Percentiles rank a stretch among this genome's conserved stretches.
Evolutionary conservation across 2,797 vertebrate species (phyloP).

Genomic region (Champsocephalus esox): DNA sequence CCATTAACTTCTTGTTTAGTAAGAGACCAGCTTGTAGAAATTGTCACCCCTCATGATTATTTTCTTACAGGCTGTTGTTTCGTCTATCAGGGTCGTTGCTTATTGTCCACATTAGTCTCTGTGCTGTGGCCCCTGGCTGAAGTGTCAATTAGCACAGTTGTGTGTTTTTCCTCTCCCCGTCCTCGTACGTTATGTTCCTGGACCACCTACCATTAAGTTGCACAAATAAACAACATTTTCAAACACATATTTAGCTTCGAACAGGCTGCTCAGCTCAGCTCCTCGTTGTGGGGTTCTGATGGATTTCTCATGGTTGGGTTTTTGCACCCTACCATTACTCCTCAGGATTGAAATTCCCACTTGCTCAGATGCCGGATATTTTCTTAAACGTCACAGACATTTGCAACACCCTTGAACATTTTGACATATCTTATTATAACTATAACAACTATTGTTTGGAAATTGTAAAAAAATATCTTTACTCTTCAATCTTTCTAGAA

Average conservation of each 20-base stretch:
- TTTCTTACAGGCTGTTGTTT: slow-evolving; percentile 29
- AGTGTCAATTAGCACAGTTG: slow-evolving; percentile 31
- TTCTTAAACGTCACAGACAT: neutral
- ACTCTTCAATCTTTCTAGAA: neutral
- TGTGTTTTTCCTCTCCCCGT: neutral
- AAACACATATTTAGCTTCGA: slow-evolving; percentile 35
- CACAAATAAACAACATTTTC: slow-evolving; percentile 39
- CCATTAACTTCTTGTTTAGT: slow-evolving; percentile 33
- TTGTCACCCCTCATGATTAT: slow-evolving; percentile 49
- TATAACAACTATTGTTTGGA: too few species aligned
- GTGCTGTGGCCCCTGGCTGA: slow-evolving; percentile 42
- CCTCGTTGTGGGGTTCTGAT: slow-evolving; percentile 19
- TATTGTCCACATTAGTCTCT: slow-evolving; percentile 72
- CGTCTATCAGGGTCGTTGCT: slow-evolving; percentile 42
- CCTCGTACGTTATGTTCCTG: slow-evolving; percentile 21
- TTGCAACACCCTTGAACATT: neutral
- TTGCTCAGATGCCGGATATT: neutral
- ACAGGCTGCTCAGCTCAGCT: neutral
- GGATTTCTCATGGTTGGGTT: slow-evolving; percentile 3
- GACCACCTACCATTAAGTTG: slow-evolving; percentile 36
- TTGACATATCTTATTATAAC: neutral
- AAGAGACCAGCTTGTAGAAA: slow-evolving; percentile 25
- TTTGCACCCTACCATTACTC: slow-evolving; percentile 1
- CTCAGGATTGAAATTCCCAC: neutral
- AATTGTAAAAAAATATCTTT: neutral